Evolutionary conservation across 64 coral and sea anemone genomes (phyloP).

Genomic region (Anthopleura sola): DNA sequence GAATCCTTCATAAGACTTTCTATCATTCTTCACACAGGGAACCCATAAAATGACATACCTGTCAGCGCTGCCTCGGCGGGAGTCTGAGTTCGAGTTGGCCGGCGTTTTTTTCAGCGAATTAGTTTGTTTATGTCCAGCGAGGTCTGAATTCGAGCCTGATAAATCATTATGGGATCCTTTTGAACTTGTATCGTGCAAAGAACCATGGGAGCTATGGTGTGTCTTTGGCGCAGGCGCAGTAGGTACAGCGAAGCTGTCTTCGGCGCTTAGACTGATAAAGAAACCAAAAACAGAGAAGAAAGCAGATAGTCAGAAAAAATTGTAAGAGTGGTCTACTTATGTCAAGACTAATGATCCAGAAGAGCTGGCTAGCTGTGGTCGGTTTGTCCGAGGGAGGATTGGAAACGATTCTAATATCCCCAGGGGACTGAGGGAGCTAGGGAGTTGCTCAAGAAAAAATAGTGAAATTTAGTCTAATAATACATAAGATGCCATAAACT

Average conservation of each 20-base stretch:
- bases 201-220: constrained; percentile 62
- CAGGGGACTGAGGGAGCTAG: no score
- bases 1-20: background rate
- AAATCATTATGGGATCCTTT: constrained; percentile 71
- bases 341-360: no score
- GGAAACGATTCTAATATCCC: no score
- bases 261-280: background rate
- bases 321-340: no score
- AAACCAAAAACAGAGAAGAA: background rate
- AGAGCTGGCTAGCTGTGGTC: no score
- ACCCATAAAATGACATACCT: constrained; percentile 4
- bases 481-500: constrained; percentile 3
- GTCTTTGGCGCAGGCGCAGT: constrained; percentile 42
- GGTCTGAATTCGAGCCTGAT: constrained; percentile 81
- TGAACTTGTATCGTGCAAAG: constrained; percentile 77
- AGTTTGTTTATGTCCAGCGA: constrained; percentile 29
- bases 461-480: no score
- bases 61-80: constrained; percentile 37
- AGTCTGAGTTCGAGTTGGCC: constrained; percentile 31
- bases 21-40: background rate
- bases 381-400: no score
- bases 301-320: background rate
- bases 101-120: background rate
- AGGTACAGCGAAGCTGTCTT: constrained; percentile 37
- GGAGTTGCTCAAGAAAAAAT: no score